These are phyloP conservation scores for Mylabris sibirica DNA, from an alignment of 2,888 invertebrate genomes.

Conservation along the genomic window DNA sequence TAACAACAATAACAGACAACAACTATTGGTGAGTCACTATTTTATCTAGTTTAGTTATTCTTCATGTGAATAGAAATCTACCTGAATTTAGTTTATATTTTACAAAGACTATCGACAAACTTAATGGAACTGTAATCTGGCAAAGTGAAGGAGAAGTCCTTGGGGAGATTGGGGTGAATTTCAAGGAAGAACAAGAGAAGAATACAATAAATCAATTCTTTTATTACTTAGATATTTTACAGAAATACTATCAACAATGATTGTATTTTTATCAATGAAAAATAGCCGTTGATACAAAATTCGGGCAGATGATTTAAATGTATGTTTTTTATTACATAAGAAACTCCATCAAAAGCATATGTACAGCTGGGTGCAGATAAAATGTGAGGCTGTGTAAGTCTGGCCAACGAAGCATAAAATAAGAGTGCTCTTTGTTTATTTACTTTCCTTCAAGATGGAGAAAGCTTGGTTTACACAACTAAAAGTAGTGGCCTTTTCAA, in stretches of 20 bases:
- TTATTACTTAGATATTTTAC: neutral
- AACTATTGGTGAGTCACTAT: slow-evolving; percentile 24
- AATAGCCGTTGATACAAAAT: no score
- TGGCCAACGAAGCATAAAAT: no score
- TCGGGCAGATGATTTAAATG: neutral
- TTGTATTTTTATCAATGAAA: neutral
- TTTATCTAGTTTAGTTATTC: neutral
- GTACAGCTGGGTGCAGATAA: no score
- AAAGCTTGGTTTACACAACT: no score
- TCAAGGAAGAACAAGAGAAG: neutral
- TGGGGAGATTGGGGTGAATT: neutral
- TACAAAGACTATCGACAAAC: neutral
- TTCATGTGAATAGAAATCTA: neutral
- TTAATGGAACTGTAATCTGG: neutral
- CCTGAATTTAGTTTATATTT: neutral
- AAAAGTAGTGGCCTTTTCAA: no score
- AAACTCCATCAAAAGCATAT: neutral
- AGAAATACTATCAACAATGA: slow-evolving; percentile 1
- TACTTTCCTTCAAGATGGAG: no score
- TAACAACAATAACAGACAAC: slow-evolving; percentile 1
- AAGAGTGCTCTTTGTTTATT: no score
- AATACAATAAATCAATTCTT: neutral
- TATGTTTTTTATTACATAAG: no score
- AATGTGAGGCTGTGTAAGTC: no score
- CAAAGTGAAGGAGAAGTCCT: neutral